A percentile compares a stretch with the other conserved stretches of the same genome.
Conservation (phyloP, 2,797 vertebrate genomes). For the Alexandromys oeconomus region DNA sequence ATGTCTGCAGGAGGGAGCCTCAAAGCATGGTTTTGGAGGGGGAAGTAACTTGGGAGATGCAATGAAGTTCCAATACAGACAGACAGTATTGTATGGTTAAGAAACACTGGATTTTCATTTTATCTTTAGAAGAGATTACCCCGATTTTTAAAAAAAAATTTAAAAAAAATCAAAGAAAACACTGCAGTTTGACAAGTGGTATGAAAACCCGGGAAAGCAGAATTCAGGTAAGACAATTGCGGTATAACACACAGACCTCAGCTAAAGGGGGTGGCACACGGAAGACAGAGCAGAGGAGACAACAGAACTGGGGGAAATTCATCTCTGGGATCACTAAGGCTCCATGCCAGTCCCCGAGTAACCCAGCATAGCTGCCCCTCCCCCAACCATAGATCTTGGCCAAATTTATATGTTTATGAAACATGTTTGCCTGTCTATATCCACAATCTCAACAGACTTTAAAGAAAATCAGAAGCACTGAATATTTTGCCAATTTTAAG, state of each 20-base stretch:
- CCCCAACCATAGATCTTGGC: neutral
- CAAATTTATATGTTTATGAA: neutral
- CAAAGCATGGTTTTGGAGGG: neutral
- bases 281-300: neutral
- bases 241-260: neutral
- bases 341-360: neutral
- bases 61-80: neutral
- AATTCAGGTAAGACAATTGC: neutral
- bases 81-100: neutral
- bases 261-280: neutral
- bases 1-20: neutral
- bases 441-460: neutral
- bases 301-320: neutral
- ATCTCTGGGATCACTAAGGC: neutral
- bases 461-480: neutral
- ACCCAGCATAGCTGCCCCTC: neutral
- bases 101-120: neutral
- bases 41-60: neutral
- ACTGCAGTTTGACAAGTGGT: neutral
- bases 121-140: neutral
- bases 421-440: neutral
- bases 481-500: constrained; percentile 43
- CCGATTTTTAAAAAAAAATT: neutral
- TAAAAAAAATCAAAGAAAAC: neutral
- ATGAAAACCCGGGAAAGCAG: neutral